phyloP scores from a whole-genome alignment of 2,888 invertebrate species.

The Parthenolecanium corni region DNA sequence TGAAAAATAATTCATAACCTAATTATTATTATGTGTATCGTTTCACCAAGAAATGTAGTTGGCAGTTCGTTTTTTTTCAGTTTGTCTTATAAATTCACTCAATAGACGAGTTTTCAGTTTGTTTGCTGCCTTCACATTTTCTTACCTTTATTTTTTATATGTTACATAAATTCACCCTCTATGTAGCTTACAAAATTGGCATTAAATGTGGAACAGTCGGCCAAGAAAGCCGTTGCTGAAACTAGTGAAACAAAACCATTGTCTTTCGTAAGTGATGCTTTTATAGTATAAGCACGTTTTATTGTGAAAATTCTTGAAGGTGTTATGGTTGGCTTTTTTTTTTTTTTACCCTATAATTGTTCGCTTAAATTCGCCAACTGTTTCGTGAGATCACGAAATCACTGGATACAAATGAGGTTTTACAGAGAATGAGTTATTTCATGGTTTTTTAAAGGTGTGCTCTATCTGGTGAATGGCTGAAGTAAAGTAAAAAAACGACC shows the following conservation, averaged over 20 bases:
- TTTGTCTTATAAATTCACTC: no score
- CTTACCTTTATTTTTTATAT: constrained; percentile 2
- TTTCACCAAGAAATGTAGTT: no score
- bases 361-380: background rate
- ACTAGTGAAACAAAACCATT: background rate
- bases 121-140: background rate
- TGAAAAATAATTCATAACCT: no score
- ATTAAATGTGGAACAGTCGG: constrained; percentile 8
- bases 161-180: background rate
- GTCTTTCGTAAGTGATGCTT: constrained; percentile 15
- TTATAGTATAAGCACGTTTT: background rate
- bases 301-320: background rate
- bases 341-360: background rate
- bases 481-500: no score
- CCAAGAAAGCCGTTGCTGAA: background rate
- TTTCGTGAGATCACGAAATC: no score
- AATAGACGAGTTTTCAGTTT: background rate
- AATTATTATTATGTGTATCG: no score
- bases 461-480: no score
- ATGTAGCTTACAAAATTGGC: constrained; percentile 10
- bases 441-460: no score
- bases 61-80: no score
- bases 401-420: no score
- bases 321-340: background rate
- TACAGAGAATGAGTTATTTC: no score